phyloP scores from a whole-genome alignment of 2,113 vertebrate species.

The Struthidea cinerea region DNA sequence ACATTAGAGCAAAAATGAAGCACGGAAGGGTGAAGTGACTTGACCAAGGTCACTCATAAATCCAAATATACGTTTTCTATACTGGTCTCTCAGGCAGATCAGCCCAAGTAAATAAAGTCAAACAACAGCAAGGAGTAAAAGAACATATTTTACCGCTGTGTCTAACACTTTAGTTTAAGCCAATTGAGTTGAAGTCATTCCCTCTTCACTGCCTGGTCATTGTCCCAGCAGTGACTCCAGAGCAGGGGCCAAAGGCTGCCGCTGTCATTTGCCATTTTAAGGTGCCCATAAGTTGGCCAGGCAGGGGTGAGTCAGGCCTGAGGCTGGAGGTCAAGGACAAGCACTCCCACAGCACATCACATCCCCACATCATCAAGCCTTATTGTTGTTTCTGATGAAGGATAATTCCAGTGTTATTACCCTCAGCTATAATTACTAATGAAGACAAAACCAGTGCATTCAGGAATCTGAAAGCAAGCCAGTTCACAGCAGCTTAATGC shows the following conservation, averaged over 20 bases:
- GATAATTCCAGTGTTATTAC: neutral
- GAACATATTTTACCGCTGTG: neutral
- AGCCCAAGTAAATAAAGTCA: neutral
- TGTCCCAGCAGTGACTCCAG: neutral
- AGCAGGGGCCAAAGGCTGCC: neutral
- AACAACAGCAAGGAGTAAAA: neutral
- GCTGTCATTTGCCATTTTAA: neutral
- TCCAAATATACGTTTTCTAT: neutral
- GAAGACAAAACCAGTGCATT: conserved; percentile 21
- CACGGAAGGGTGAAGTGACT: neutral
- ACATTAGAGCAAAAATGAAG: neutral
- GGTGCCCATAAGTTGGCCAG: neutral
- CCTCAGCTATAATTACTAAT: conserved; percentile 38
- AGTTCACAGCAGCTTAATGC: conserved; percentile 32
- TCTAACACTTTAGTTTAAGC: neutral
- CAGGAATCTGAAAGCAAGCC: neutral
- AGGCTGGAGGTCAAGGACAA: neutral
- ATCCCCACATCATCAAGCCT: neutral
- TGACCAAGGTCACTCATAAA: neutral
- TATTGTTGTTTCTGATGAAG: neutral
- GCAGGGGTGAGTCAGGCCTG: neutral
- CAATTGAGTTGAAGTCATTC: neutral
- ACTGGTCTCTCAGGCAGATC: neutral
- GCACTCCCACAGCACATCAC: neutral
- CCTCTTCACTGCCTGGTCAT: accelerated